Evolutionary conservation across 2,797 vertebrate species (phyloP), one percentile per base, ranked within the genome.

Genomic region (Paguma larvata): DNA sequence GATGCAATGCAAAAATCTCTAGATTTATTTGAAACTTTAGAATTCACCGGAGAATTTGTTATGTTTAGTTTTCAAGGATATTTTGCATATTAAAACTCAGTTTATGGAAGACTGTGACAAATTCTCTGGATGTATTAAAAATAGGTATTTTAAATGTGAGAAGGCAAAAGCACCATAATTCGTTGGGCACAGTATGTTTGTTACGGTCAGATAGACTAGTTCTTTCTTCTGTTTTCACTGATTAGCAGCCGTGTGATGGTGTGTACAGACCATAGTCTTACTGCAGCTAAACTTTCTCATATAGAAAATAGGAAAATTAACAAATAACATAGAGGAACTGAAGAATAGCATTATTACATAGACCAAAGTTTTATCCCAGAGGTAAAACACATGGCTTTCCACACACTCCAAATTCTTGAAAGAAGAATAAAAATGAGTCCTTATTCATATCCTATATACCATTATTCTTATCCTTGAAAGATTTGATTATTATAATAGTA

Each of bases 11-110:
- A 34, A 18, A 2, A 27, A n/a, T 34, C 5, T 0, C 44, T 5
- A 56, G 11, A 44, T 67, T 56, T 75, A 70, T 44, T 13, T 32
- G 65, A 90, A 90, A 62, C 7, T 63, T 59, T n/a, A 75, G 38
- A 84, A 56, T 70, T 85, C 11, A 77, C 5, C 30, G 13, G 32
- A 62, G 11, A 91, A 62, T 2, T 82, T 65, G 3, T 92, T 6
- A 27, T 46, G 5, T 84, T 79, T 95, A 25, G 32, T 13, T 73
- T 85, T 91, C 51, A 94, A 78, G 15, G 44, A 1, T 23, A 89
- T 89, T 89, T 86, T 56, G 12, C 15, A 85, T 34, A 80, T 80
- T 44, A 85, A 80, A 97, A 75, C 34, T 16, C 8, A 38, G 3
- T 27, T 59, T 80, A 92, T 41, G 7, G 25, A 80, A 63, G 46